Evolutionary conservation across 2,113 vertebrate genomes (phyloP), one percentile per base, ranked within the genome.

Genomic region (Gobius niger): DNA sequence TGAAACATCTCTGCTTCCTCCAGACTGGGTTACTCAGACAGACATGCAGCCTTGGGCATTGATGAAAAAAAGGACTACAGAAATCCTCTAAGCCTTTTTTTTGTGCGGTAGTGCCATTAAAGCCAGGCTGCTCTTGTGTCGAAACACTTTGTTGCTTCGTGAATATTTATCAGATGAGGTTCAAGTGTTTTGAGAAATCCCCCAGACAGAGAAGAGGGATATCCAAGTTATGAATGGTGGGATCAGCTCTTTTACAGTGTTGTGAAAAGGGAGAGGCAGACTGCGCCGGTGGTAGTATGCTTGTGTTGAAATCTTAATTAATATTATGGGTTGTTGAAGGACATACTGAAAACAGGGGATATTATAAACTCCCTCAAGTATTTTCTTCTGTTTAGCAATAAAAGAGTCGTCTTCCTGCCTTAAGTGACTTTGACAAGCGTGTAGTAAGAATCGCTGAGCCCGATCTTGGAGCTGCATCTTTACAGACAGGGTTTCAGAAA

Each of bases 161-260:
- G 73, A 86, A 90, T 90, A 88, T 90, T 84, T 72, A 88, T 64
- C 47, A 47, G 18, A 24, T 51, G 44, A 46, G 74, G 74, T 86
- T 84, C 59, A 72, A 78, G 77, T 72, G 68, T 82, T 72, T 51
- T 46, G 65, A 80, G 84, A 76, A 73, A 75, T 87, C 78, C 73
- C 24, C 83, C 72, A 5, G 56, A 68, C 65, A 63, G 75, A 78
- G 78, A 77, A 53, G 82, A 75, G 78, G 80, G 82, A 83, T 74
- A 81, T 85, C 82, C 77, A 60, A 75, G 73, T 81, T 83, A 65
- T 79, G 78, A 15, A 42, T 78, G 65, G 70, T 68, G 78, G 70
- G 67, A 52, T 70, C 72, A 75, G 69, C 78, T 77, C 67, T 62
- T 75, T 79, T 66, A 76, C 24, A 47, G 79, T 65, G 77, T 83